phyloP scores from a whole-genome alignment of 2,113 vertebrate genomes.

The Pangasianodon gigas region DNA sequence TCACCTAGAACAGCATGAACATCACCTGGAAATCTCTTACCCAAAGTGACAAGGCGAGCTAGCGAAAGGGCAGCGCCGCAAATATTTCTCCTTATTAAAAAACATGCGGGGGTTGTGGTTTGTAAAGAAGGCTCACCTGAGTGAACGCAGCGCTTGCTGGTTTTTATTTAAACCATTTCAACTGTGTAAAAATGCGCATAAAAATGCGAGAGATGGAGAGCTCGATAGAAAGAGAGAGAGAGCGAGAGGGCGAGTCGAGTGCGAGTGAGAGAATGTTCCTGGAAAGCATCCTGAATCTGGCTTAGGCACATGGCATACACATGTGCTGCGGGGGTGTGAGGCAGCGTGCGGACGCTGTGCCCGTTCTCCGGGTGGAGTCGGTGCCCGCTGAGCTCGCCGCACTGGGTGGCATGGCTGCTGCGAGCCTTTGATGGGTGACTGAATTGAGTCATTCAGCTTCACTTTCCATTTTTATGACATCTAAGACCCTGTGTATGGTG shows the following conservation, averaged over 20 bases:
- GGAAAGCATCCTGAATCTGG: conserved; percentile 43
- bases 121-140: conserved; percentile 62
- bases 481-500: neutral
- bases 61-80: conserved; percentile 64
- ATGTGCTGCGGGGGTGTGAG: conserved; percentile 46
- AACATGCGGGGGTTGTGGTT: conserved; percentile 64
- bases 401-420: conserved; percentile 15
- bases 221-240: neutral
- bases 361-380: conserved; percentile 41
- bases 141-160: conserved; percentile 52
- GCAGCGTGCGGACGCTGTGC: conserved; percentile 20
- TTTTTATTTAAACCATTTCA: conserved; percentile 59
- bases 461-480: conserved; percentile 10
- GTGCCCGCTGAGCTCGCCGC: neutral
- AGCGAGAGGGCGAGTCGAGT: conserved; percentile 6
- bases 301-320: conserved; percentile 49
- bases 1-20: conserved; percentile 40
- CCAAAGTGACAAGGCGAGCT: conserved; percentile 62
- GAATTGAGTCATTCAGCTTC: neutral
- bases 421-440: conserved; percentile 23
- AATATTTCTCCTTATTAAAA: conserved; percentile 73
- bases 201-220: conserved; percentile 21
- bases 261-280: conserved; percentile 12
- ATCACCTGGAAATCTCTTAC: conserved; percentile 51
- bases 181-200: neutral